These are phyloP conservation scores for Coleophora flavipennella DNA, from an alignment of 2,888 invertebrate species.

Conservation along the genomic window DNA sequence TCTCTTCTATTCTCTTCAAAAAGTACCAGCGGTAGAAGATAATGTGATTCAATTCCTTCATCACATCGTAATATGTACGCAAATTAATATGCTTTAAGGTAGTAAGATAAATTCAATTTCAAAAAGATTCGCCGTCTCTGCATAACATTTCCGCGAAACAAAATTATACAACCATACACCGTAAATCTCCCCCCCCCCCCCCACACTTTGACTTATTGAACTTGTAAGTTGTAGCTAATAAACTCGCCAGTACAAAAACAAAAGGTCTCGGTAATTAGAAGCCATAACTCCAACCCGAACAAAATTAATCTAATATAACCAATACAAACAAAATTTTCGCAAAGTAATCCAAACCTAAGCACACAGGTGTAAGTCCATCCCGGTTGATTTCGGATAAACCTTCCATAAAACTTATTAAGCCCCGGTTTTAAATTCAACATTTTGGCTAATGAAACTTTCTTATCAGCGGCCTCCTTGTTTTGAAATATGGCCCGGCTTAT, in stretches of 20 bases:
- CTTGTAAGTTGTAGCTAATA: neutral
- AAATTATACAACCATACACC: too few species aligned
- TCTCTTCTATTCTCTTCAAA: too few species aligned
- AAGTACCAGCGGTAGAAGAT: too few species aligned
- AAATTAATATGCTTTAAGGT: too few species aligned
- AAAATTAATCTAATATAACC: constrained; percentile 7
- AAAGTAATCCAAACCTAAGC: constrained; percentile 58
- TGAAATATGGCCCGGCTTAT: constrained; percentile 58
- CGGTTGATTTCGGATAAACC: constrained; percentile 41
- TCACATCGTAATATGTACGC: too few species aligned
- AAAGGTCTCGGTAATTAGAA: constrained; percentile 8
- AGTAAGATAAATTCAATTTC: too few species aligned
- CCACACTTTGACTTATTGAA: too few species aligned
- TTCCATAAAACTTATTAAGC: constrained; percentile 61
- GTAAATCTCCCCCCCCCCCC: too few species aligned
- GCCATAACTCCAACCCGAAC: constrained; percentile 5
- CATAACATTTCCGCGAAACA: too few species aligned
- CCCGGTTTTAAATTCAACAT: constrained; percentile 65
- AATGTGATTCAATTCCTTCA: too few species aligned
- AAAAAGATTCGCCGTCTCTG: too few species aligned
- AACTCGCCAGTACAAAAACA: neutral
- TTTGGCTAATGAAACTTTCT: constrained; percentile 70
- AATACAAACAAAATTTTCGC: constrained; percentile 53
- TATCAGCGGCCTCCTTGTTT: constrained; percentile 61
- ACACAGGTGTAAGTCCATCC: constrained; percentile 52